A percentile compares a stretch with the other conserved stretches of the same genome.
These are phyloP conservation scores for Papilio aristodemus DNA, from an alignment of 1,140 invertebrate genomes.

Conservation along the genomic window DNA sequence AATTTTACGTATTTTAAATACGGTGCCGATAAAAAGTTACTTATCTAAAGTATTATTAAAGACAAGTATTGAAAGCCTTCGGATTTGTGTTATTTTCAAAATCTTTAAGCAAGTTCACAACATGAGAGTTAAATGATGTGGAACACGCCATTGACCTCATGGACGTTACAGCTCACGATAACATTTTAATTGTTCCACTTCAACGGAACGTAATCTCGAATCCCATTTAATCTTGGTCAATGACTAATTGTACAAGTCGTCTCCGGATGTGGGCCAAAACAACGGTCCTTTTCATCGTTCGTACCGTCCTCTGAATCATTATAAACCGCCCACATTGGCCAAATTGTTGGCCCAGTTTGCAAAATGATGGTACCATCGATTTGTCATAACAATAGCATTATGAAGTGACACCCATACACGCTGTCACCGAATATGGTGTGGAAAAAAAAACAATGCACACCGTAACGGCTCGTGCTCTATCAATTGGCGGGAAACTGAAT, in stretches of 20 bases:
- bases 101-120: background rate
- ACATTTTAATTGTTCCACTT: conserved; percentile 27
- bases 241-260: conserved; percentile 37
- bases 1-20: no score
- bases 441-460: conserved; percentile 66
- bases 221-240: conserved; percentile 43
- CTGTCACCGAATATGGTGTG: conserved; percentile 55
- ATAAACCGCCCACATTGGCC: conserved; percentile 59
- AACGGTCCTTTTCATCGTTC: conserved; percentile 62
- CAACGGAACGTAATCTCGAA: conserved; percentile 36
- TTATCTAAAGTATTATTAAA: no score
- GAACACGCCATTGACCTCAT: conserved; percentile 19
- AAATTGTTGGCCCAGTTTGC: conserved; percentile 57
- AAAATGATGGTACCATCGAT: conserved; percentile 65
- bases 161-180: conserved; percentile 13
- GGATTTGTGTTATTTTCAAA: no score
- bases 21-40: no score
- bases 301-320: conserved; percentile 58
- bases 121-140: background rate
- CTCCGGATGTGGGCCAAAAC: conserved; percentile 55
- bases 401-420: conserved; percentile 59
- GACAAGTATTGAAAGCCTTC: no score
- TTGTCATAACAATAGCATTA: conserved; percentile 69
- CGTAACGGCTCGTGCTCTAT: conserved; percentile 61
- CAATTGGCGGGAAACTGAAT: conserved; percentile 56